A percentile compares a stretch with the other conserved stretches of the same genome.
These are phyloP conservation scores for Fringilla coelebs DNA, from an alignment of 2,797 vertebrate species.

Conservation along the genomic window DNA sequence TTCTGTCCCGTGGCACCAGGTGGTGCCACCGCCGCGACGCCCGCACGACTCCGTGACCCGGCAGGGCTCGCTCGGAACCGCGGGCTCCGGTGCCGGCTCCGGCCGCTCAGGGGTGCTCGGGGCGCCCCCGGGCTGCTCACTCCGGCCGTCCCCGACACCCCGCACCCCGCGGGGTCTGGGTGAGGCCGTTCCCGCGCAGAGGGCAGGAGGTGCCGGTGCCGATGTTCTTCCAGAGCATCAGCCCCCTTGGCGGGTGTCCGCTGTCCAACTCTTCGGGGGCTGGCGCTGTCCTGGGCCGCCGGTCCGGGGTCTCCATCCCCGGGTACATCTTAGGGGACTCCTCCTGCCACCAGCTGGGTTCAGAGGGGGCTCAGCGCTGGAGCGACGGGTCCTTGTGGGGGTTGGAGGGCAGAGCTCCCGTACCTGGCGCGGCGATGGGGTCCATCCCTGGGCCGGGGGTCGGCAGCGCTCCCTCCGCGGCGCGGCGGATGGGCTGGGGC, in stretches of 20 bases:
- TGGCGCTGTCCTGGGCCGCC: background rate
- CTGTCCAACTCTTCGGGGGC: fast-evolving
- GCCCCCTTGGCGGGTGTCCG: fast-evolving
- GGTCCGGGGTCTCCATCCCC: background rate
- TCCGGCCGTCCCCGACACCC: fast-evolving
- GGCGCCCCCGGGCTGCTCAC: too few species aligned
- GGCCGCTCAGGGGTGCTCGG: too few species aligned
- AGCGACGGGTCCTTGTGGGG: too few species aligned
- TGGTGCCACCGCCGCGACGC: background rate
- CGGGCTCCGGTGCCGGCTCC: background rate
- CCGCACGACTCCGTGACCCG: background rate
- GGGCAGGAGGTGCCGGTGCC: background rate
- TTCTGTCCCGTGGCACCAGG: background rate
- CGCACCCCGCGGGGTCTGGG: background rate
- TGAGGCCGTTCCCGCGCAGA: fast-evolving
- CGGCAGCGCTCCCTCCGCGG: background rate
- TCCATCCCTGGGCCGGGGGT: fast-evolving
- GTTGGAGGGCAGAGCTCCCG: background rate
- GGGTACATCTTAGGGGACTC: fast-evolving
- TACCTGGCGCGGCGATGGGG: background rate
- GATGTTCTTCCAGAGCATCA: background rate
- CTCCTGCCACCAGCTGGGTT: background rate
- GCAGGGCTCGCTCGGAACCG: background rate
- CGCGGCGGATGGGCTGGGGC: background rate
- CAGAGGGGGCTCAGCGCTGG: background rate